These are phyloP conservation scores for Candidula unifasciata DNA, from an alignment of 2,888 invertebrate species.

Conservation along the genomic window DNA sequence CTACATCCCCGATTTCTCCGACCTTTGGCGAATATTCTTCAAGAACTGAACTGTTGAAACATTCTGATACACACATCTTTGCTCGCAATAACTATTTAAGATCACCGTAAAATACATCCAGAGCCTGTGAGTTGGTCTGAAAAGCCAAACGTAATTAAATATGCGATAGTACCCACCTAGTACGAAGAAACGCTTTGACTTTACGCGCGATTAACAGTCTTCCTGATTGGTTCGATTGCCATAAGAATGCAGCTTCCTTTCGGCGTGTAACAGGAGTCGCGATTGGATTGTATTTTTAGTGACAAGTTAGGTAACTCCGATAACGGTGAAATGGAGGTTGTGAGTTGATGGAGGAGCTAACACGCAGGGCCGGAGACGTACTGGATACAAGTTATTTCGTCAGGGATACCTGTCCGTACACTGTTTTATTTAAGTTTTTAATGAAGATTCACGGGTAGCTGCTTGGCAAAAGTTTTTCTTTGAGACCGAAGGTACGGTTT, in stretches of 20 bases:
- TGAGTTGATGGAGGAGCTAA: neutral
- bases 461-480: too few species aligned
- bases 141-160: slow-evolving; percentile 16
- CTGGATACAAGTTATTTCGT: too few species aligned
- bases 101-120: slow-evolving; percentile 29
- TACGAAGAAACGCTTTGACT: slow-evolving; percentile 35
- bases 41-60: slow-evolving; percentile 9
- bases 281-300: slow-evolving; percentile 29
- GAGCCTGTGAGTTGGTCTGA: neutral
- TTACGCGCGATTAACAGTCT: slow-evolving; percentile 33
- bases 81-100: neutral
- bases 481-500: too few species aligned
- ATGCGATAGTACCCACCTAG: slow-evolving; percentile 37
- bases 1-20: slow-evolving; percentile 17
- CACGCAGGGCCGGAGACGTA: too few species aligned
- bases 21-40: slow-evolving; percentile 40
- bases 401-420: too few species aligned
- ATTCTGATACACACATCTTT: neutral
- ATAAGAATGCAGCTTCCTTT: slow-evolving; percentile 49
- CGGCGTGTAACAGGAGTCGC: slow-evolving; percentile 6
- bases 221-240: slow-evolving; percentile 30
- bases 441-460: too few species aligned
- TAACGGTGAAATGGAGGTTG: slow-evolving; percentile 28
- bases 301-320: slow-evolving; percentile 36
- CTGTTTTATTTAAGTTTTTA: too few species aligned